These are phyloP conservation scores for Ariolimax columbianus DNA, from an alignment of 2,888 invertebrate species.

Conservation along the genomic window DNA sequence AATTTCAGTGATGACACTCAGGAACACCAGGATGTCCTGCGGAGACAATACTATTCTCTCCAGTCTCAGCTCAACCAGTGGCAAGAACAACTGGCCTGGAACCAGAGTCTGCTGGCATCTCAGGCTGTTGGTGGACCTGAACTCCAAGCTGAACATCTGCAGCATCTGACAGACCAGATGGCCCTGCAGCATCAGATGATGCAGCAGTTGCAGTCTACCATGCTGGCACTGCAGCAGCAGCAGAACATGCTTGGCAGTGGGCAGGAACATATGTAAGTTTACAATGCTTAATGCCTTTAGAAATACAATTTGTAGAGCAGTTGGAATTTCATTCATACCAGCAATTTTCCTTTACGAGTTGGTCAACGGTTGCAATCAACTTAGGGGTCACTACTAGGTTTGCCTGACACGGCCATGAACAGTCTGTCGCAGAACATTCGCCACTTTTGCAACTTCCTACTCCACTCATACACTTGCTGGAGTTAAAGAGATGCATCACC, in stretches of 20 bases:
- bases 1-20: slow-evolving; percentile 3
- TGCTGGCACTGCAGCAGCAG: slow-evolving; percentile 61
- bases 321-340: too few species aligned
- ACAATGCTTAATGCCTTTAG: too few species aligned
- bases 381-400: too few species aligned
- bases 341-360: too few species aligned
- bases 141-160: slow-evolving; percentile 44
- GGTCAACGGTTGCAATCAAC: too few species aligned
- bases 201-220: slow-evolving; percentile 63
- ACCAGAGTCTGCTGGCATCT: slow-evolving; percentile 69
- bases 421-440: too few species aligned
- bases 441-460: too few species aligned
- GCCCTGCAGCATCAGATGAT: slow-evolving; percentile 63
- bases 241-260: slow-evolving; percentile 67
- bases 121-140: slow-evolving; percentile 48
- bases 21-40: slow-evolving; percentile 56
- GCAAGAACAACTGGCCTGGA: slow-evolving; percentile 73
- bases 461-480: too few species aligned
- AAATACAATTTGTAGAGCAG: too few species aligned
- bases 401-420: too few species aligned
- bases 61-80: slow-evolving; percentile 72
- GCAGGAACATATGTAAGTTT: slow-evolving; percentile 11
- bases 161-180: slow-evolving; percentile 58
- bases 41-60: slow-evolving; percentile 68
- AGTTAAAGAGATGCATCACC: too few species aligned